Evolutionary conservation across 2,888 invertebrate genomes (phyloP).

Genomic region (Drosophila emarginata): DNA sequence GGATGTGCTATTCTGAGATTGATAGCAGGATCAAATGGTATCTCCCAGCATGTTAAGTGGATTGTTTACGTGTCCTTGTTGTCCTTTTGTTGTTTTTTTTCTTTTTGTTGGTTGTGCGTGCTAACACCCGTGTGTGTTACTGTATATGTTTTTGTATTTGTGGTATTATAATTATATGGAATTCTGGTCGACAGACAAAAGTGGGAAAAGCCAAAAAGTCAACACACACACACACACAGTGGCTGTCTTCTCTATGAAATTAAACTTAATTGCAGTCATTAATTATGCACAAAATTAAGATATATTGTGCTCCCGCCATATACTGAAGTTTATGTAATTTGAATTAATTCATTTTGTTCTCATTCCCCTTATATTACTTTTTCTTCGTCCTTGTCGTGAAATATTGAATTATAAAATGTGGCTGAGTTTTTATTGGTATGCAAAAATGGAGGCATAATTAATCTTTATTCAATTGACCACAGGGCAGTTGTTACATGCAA

Average conservation of each 20-base stretch:
- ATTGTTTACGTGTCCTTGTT: conserved; percentile 52
- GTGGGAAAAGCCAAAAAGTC: conserved; percentile 38
- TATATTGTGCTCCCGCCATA: conserved; percentile 45
- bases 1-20: conserved; percentile 48
- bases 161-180: conserved; percentile 51
- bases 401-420: conserved; percentile 42
- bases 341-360: conserved; percentile 53
- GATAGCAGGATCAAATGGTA: conserved; percentile 73
- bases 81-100: neutral
- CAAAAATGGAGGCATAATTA: conserved; percentile 32
- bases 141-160: conserved; percentile 18
- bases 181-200: conserved; percentile 33
- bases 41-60: conserved; percentile 69
- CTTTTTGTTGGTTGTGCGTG: neutral
- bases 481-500: conserved; percentile 27
- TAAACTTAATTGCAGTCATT: conserved; percentile 62
- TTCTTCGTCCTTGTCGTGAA: conserved; percentile 31
- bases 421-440: neutral
- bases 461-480: conserved; percentile 38
- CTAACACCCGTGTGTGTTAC: neutral
- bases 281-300: conserved; percentile 68
- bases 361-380: neutral
- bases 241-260: conserved; percentile 20
- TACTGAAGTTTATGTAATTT: conserved; percentile 56
- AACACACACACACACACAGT: neutral